These are phyloP conservation scores for Drosophila nigromelanica DNA, from an alignment of 1,140 invertebrate genomes.

Conservation along the genomic window DNA sequence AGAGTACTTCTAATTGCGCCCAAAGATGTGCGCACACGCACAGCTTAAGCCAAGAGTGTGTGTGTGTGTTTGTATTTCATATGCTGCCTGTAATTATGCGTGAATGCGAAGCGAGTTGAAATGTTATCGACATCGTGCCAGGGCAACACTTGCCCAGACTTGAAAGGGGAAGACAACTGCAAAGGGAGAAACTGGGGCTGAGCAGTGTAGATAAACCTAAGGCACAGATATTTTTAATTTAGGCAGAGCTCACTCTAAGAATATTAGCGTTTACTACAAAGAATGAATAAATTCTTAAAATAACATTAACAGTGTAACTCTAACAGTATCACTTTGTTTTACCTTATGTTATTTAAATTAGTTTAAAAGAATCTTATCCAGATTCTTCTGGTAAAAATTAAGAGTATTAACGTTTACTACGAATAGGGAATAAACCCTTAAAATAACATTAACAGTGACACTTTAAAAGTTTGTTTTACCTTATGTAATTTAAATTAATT, in stretches of 20 bases:
- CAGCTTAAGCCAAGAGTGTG: constrained; percentile 8
- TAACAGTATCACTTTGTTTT: not conserved
- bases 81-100: constrained; percentile 61
- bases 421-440: not conserved
- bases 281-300: not conserved
- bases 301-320: not conserved
- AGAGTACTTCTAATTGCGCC: constrained; percentile 59
- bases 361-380: not conserved
- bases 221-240: not conserved
- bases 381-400: no score
- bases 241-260: not conserved
- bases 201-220: constrained; percentile 6
- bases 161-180: constrained; percentile 1
- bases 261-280: no score
- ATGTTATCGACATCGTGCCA: constrained; percentile 49
- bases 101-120: constrained; percentile 57
- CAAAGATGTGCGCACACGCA: constrained; percentile 63
- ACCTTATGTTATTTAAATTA: not conserved
- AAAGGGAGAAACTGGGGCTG: not conserved
- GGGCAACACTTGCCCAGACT: constrained; percentile 37
- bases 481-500: no score
- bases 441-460: not conserved
- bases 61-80: not conserved
- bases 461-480: no score
- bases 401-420: not conserved